These are phyloP conservation scores for Melanostigma gelatinosum DNA, from an alignment of 2,113 vertebrate species.

Conservation along the genomic window DNA sequence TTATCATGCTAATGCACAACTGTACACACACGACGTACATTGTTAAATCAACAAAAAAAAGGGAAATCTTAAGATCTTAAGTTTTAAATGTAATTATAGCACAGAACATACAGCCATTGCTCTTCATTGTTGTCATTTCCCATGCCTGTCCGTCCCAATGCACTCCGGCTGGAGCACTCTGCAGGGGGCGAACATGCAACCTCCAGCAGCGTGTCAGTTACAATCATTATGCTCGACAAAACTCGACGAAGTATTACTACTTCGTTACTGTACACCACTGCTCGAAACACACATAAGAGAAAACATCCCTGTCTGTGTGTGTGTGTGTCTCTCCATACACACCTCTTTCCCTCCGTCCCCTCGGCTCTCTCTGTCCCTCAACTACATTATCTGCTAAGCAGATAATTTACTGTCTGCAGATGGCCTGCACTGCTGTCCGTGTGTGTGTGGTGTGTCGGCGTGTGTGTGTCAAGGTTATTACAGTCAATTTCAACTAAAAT, in stretches of 20 bases:
- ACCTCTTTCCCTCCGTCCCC: constrained; percentile 1
- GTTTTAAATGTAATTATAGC: not conserved
- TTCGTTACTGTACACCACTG: no score
- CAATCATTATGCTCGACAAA: constrained; percentile 7
- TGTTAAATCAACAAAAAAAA: not conserved
- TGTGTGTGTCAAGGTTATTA: constrained; percentile 54
- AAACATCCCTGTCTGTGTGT: constrained; percentile 2
- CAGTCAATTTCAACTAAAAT: constrained; percentile 42
- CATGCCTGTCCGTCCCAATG: not conserved
- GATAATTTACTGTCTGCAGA: constrained; percentile 70
- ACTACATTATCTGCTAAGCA: constrained; percentile 57
- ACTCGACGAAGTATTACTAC: not conserved
- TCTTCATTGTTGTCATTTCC: not conserved
- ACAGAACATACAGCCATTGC: no score
- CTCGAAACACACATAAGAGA: constrained; percentile 12
- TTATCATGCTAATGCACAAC: no score
- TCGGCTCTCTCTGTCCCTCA: constrained; percentile 25
- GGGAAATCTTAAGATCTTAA: not conserved
- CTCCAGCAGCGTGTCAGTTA: constrained; percentile 6
- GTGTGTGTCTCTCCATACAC: not conserved
- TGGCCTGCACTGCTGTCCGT: constrained; percentile 55
- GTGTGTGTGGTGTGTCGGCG: constrained; percentile 19
- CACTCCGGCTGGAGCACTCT: not conserved
- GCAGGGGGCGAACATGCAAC: not conserved
- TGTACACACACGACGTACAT: not conserved